Evolutionary conservation across 1,140 invertebrate species (phyloP), one percentile per base, ranked within the genome.

Genomic region (Euura lappo): DNA sequence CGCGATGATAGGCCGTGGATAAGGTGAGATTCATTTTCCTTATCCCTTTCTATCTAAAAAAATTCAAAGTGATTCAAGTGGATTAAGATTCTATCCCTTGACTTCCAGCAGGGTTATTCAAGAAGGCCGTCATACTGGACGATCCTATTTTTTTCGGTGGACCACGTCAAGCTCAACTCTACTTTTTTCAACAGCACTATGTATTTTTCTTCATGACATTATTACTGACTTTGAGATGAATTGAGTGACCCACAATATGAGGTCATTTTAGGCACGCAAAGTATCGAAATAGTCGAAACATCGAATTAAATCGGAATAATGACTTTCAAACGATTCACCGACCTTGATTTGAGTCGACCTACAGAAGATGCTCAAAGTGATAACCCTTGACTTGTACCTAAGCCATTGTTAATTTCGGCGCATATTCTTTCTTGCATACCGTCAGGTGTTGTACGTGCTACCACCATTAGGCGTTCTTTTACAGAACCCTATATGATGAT

Each of bases 401-500:
- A n/a, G n/a, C n/a, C n/a, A n/a, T n/a, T n/a, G n/a, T n/a, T n/a
- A n/a, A n/a, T n/a, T n/a, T n/a, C n/a, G n/a, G n/a, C n/a, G n/a
- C n/a, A n/a, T n/a, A n/a, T n/a, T n/a, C n/a, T n/a, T n/a, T n/a
- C n/a, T n/a, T n/a, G n/a, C n/a, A n/a, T n/a, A n/a, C n/a, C n/a
- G n/a, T n/a, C n/a, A n/a, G n/a, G n/a, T n/a, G n/a, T n/a, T n/a
- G n/a, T n/a, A n/a, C n/a, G n/a, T n/a, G n/a, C n/a, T 69, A 68
- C 43, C 65, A 8, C 60, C 51, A 74, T 80, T 42, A 76, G 75
- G 28, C 70, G 47, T 70, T 77, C 70, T 70, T 76, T 76, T 8
- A 79, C 64, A 70, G 75, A 79, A 68, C 71, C 81, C 77, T 72
- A 79, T 28, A 79, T 68, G 65, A 76, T 80, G 71, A n/a, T n/a